Evolutionary conservation across 2,797 vertebrate genomes (phyloP), one percentile per base, ranked within the genome.

Genomic region (Melanotaenia boesemani): DNA sequence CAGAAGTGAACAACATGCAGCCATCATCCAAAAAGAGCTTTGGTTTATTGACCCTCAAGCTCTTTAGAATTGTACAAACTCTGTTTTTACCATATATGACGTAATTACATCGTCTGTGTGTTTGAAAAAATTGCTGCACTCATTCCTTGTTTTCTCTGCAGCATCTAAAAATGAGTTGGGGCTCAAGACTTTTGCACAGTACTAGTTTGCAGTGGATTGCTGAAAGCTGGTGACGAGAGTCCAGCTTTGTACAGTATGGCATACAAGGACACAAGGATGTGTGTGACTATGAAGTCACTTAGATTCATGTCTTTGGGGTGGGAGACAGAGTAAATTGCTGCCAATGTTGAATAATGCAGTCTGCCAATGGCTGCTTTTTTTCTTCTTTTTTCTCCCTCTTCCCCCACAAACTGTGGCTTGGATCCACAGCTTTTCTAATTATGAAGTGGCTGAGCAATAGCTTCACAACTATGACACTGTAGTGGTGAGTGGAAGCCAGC

Each of bases 331-430:
- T 82, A 83, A 84, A 85, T 86, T 72, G 84, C 82, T 90, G 90
- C 90, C 90, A 91, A 87, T 91, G 86, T 90, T 91, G 88, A 91
- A 91, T 89, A 89, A 88, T 88, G 73, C 69, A 83, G 82, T 68
- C 85, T 91, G 90, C 86, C 90, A 89, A 85, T 62, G 84, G 77
- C 48, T 76, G 81, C 69, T 82, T 70, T 64, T 39, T 67, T 11
- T 0, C 0, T 30, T 63, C 48, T 56, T 44, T 55, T 56, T 34
- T 5, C 66, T 72, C 61, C 68, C 44, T 64, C 75, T 77, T 67
- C 79, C 73, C 79, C 71, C 84, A 85, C 80, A 83, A 83, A 90
- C 86, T 80, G 81, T 88, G 84, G 85, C 89, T 86, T 46, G 80
- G 81, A 82, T 85, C 79, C 85, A 84, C 88, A 77, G 85, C 76